Percentiles rank a stretch among this genome's conserved stretches.
These are phyloP conservation scores for Stratiomys singularior DNA, from an alignment of 2,888 invertebrate species.

Conservation along the genomic window DNA sequence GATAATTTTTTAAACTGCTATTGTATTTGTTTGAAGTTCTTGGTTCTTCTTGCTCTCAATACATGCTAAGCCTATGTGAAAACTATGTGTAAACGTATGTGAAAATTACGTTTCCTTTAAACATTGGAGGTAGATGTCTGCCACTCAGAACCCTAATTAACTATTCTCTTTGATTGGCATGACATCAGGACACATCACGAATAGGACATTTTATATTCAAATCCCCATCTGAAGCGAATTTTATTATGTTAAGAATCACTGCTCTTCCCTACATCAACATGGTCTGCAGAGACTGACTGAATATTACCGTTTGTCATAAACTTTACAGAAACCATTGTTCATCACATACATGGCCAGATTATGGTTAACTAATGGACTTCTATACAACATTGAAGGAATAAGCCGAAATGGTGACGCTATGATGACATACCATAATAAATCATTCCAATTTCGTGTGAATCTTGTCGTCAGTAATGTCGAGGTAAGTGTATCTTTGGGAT, in stretches of 20 bases:
- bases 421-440: conserved; percentile 63
- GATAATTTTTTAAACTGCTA: too few relatives aligned
- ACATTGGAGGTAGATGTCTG: too few relatives aligned
- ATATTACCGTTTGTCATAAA: conserved; percentile 25
- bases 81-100: too few relatives aligned
- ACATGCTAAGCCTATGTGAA: too few relatives aligned
- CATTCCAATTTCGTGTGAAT: conserved; percentile 60
- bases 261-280: not conserved
- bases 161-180: too few relatives aligned
- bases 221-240: not conserved
- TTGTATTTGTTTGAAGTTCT: too few relatives aligned
- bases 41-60: too few relatives aligned
- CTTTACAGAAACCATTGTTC: conserved; percentile 60
- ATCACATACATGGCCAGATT: conserved; percentile 61
- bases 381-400: conserved; percentile 62
- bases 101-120: too few relatives aligned
- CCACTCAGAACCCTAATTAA: too few relatives aligned
- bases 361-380: conserved; percentile 60
- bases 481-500: conserved; percentile 55
- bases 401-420: conserved; percentile 59
- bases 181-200: too few relatives aligned
- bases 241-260: conserved; percentile 10
- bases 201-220: too few relatives aligned
- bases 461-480: conserved; percentile 60
- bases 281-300: not conserved